Evolutionary conservation across 2,888 invertebrate species (phyloP), one percentile per base, ranked within the genome.

Genomic region (Sturmia bella): DNA sequence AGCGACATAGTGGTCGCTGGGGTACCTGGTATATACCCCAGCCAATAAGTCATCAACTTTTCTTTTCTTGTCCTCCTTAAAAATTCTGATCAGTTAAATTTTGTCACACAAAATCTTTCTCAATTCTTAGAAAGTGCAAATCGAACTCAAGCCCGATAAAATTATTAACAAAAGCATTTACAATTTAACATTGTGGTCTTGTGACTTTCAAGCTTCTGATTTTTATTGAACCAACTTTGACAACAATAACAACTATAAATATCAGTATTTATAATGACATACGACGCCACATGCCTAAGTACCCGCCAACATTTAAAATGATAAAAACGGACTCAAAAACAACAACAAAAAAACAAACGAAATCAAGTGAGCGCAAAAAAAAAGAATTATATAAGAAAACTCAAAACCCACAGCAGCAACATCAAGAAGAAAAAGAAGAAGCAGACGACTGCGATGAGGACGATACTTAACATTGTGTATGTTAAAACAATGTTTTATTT

Each of bases 211-310:
- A 19, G 15, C 5, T 19, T 1, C 69, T 61, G 69, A n/a, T 54
- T 12, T 37, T 32, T 69, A 61, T 54, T 54, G 52, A 69, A 76
- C 68, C 54, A 69, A 69, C 54, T 63, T 69, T 76, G 45, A 69
- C 61, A 69, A 17, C 56, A 61, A 73, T 86, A 75, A 59, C 74
- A 59, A 75, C 81, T 66, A 61, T 59, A 61, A 61, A 59, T 43
- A 61, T 59, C 50, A 78, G 78, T 82, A 82, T 78, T 82, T 82
- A 88, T 89, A 89, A 89, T 89, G 89, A 89, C 89, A 89, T 89
- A 88, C 88, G 89, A 89, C 88, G 88, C 88, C 89, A 89, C 89
- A 89, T 89, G 88, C 88, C 87, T 78, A 88, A 87, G 87, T 85
- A 84, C 83, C 84, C 81, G 84, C 84, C 80, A 77, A 76, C 76